Base-by-base conservation (phyloP, 1,140 invertebrate genomes). In the Drosophila insularis region DNA sequence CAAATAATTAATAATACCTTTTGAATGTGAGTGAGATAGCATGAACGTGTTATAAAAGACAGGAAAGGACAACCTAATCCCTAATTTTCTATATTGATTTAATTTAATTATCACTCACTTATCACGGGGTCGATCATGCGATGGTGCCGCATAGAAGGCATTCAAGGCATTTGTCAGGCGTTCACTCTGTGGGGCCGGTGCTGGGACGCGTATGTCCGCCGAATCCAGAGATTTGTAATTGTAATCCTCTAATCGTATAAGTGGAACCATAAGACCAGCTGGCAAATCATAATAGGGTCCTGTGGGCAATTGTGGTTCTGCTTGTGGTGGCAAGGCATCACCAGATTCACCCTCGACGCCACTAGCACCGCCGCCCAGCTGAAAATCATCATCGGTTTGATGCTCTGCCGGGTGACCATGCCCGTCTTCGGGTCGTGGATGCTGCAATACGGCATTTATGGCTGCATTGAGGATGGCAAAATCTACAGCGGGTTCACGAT, bases 241-340 rank as follows among this genome's bases (percentile, higher is more conserved):
- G 81, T 95, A 95, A 78, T 99, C 98, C 92, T 99, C 98, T 63
- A 98, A 91, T 94, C 96, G 92, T 63, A 99, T 97, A 7, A 99
- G 93, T 10, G 98, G 97, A 35, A 92, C 97, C 95, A 99, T 99
- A 1, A 99, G 93, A 60, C 98, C 98, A 72, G 98, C 98, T 13
- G 98, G 98, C 61, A 99, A 93, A 91, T 99, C 98, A 92, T 96
- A 99, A 91, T 99, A 99, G 56, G 98, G 98, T 73, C 98, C 95
- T 62, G 96, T 96, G 11, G 98, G 98, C 92, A 98, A 95, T 59
- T 97, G 92, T 74, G 97, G 96, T 77, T 97, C 80, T 96, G 96
- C 55, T 50, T 10, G 43, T 7, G 55, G 40, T 6, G 53, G 37
- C 8, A 56, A 43, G 6, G 69, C 21, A 5, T 67, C 69, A 14